Base-by-base conservation (phyloP, 2,113 vertebrate species). In the Psilopsiagon aymara region DNA sequence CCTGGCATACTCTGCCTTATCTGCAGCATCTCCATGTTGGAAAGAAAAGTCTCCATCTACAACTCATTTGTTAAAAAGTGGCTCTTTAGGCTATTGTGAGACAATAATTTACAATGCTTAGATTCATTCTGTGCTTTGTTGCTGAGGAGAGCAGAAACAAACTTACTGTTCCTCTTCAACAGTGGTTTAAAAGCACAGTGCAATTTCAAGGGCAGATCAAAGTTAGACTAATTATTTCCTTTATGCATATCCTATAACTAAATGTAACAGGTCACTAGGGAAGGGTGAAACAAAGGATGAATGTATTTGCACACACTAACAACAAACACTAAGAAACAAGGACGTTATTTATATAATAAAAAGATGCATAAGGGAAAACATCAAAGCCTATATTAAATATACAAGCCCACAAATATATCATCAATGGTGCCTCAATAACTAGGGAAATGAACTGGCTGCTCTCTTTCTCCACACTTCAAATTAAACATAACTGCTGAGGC, bases 221-320 rank as follows among this genome's bases (percentile, higher is more conserved):
- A 97, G 96, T 96, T 87, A 96, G 92, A 84, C 94, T 96, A 97
- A 97, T 97, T 97, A 97, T 96, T 97, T 96, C 86, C 92, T 94
- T 94, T 94, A 94, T 95, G 84, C 87, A 89, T 87, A 91, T 94
- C 94, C 89, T 94, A 96, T 82, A 96, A 96, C 88, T 89, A 91
- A 94, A 93, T 80, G 77, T 95, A 97, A 94, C 94, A 96, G 96
- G 95, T 95, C 96, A 97, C 96, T 47, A 79, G 95, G 96, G 96
- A 96, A 94, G 86, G 74, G 92, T 66, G 86, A 96, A 96, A 96
- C 94, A 96, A 96, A 96, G 93, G 91, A 91, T 57, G 94, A 97
- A 96, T 94, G 84, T 90, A 95, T 94, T 92, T 94, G 86, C 92
- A 91, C 91, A 87, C 49, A 70, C 91, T 87, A 89, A 96, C 83